phyloP scores from a whole-genome alignment of 2,113 vertebrate genomes.

The Colaptes auratus region DNA sequence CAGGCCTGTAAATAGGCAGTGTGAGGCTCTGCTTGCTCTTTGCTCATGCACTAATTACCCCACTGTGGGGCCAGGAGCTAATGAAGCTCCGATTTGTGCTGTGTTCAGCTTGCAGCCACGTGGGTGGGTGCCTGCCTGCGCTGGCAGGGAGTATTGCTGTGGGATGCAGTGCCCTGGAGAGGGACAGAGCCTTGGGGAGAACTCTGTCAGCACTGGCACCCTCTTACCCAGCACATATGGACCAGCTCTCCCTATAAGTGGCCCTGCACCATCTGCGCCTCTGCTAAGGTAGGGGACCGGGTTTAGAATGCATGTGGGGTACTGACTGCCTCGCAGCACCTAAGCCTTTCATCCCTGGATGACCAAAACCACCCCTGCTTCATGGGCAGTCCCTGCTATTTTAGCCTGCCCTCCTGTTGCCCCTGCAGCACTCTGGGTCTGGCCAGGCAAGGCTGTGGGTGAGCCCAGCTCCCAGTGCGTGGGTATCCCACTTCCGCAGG shows the following conservation, averaged over 20 bases:
- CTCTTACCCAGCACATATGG: fast-evolving
- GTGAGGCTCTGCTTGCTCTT: neutral
- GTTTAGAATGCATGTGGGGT: neutral
- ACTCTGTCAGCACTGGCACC: neutral
- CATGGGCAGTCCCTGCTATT: neutral
- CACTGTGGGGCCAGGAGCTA: constrained; percentile 19
- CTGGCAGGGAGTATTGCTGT: neutral
- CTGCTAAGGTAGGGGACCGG: neutral
- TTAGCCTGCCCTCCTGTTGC: neutral
- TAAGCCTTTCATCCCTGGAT: neutral
- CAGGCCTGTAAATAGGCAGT: neutral
- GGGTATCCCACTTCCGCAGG: neutral
- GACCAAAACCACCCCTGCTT: neutral
- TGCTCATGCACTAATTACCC: constrained; percentile 56
- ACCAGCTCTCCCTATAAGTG: neutral
- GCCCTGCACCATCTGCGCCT: neutral
- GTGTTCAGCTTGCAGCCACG: neutral
- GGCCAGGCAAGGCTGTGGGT: fast-evolving
- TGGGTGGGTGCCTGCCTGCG: neutral
- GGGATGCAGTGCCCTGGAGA: neutral
- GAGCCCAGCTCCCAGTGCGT: fast-evolving
- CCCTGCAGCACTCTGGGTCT: fast-evolving
- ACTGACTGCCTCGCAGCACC: fast-evolving
- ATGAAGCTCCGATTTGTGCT: neutral
- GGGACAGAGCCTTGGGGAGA: neutral